Base-by-base conservation (phyloP, 2,888 invertebrate species). In the Tupiocoris notatus region DNA sequence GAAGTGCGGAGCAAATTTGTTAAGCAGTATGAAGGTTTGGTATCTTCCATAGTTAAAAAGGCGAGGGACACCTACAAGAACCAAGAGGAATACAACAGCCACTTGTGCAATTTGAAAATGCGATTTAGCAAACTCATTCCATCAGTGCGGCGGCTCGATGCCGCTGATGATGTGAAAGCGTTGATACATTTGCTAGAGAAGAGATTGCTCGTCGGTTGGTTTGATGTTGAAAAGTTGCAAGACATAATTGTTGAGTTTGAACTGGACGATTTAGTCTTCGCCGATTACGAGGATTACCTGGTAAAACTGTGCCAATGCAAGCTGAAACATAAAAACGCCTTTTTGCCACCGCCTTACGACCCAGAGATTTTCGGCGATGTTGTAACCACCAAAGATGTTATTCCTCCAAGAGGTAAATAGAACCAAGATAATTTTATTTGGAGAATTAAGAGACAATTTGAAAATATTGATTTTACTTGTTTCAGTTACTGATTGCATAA, bases 101-200 rank as follows among this genome's bases (percentile, higher is more conserved):
- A 75, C 1, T 23, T 75, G 20, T 3, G 56, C 2, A n/a, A 1
- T 17, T 25, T 75, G 64, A 75, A 75, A 21, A 2, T 18, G 7
- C 25, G 16, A 21, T 57, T 54, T 12, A 54, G 57, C 1, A 57
- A 75, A 17, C 24, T 64, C 17, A 57, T 75, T 9, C 23, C 18
- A 6, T 75, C 75, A 1, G 25, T 65, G 39, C 56, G 75, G 17
- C 56, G 24, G 17, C 25, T 65, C 23, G 64, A 64, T 2, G 75
- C 75, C 0, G 75, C 58, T n/a, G 65, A 75, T 7, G 56, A 56
- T 17, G 18, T 75, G 56, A 6, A 54, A 17, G 7, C 56, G 18
- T 23, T 75, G 22, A 54, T 75, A 9, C 16, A 1, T n/a, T 54
- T 75, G 1, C 57, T 75, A 1, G 65, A 75, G 22, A 75, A 75